Evolutionary conservation across 2,888 invertebrate genomes (phyloP).

Genomic region (Mythimna albipuncta): DNA sequence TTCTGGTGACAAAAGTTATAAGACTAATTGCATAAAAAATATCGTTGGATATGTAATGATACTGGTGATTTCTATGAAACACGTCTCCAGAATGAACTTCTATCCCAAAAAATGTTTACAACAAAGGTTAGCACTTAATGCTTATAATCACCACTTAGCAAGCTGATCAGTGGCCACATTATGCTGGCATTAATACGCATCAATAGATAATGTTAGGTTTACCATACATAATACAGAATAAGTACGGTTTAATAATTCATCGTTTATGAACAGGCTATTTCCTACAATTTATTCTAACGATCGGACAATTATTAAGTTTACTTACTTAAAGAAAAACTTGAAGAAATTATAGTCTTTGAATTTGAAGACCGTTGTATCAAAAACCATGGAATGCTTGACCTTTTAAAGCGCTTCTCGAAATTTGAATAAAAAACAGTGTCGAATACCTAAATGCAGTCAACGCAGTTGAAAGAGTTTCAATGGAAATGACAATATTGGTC

Average conservation of each 20-base stretch:
- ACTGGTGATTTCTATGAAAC: neutral
- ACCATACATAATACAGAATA: conserved; percentile 53
- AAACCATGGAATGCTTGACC: conserved; percentile 21
- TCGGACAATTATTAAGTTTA: conserved; percentile 46
- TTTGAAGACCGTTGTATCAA: conserved; percentile 7
- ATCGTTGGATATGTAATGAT: neutral
- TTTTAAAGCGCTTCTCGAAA: conserved; percentile 15
- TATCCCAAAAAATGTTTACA: conserved; percentile 13
- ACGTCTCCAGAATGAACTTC: conserved; percentile 7
- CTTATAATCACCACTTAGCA: conserved; percentile 34
- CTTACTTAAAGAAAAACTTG: conserved; percentile 27
- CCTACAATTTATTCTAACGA: conserved; percentile 42
- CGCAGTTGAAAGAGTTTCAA: neutral
- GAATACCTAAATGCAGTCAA: too few species aligned
- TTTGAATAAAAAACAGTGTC: neutral
- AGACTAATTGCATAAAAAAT: neutral
- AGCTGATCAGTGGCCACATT: conserved; percentile 31
- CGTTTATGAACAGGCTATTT: conserved; percentile 43
- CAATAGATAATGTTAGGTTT: conserved; percentile 58
- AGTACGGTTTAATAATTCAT: conserved; percentile 56
- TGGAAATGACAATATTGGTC: neutral
- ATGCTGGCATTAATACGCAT: conserved; percentile 46
- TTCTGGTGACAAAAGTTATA: neutral
- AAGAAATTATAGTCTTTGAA: conserved; percentile 19
- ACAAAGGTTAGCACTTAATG: conserved; percentile 25